These are phyloP conservation scores for Sarotherodon lohbergeri DNA, from an alignment of 2,113 vertebrate genomes.

Conservation along the genomic window DNA sequence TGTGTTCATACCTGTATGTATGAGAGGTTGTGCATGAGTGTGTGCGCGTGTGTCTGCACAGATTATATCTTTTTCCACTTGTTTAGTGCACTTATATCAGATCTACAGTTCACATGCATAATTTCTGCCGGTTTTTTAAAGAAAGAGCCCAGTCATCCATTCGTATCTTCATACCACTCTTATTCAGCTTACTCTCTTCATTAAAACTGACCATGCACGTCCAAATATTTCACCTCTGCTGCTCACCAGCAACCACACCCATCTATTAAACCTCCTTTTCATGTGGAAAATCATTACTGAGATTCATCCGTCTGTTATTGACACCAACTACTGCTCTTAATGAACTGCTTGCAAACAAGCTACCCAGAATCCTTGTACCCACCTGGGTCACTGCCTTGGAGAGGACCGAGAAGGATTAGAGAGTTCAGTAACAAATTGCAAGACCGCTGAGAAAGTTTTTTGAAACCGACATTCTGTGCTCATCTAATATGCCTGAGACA, in stretches of 20 bases:
- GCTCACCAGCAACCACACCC: not conserved
- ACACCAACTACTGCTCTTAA: constrained; percentile 20
- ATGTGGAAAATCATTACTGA: constrained; percentile 16
- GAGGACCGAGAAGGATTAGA: constrained; percentile 37
- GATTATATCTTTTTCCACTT: constrained; percentile 56
- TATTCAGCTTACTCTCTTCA: not conserved
- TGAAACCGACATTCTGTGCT: constrained; percentile 9
- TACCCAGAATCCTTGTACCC: not conserved
- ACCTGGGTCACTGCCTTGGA: constrained; percentile 46
- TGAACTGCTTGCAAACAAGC: constrained; percentile 10
- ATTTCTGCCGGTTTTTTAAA: constrained; percentile 30
- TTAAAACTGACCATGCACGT: constrained; percentile 7
- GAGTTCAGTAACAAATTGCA: not conserved
- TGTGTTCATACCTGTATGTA: constrained; percentile 29
- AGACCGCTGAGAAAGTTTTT: constrained; percentile 5
- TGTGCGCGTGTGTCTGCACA: constrained; percentile 29
- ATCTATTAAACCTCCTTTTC: not conserved
- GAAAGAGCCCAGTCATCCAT: constrained; percentile 9
- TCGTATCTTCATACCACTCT: constrained; percentile 2
- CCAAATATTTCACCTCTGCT: not conserved
- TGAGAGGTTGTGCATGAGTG: constrained; percentile 33
- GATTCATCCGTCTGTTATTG: not conserved
- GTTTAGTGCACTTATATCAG: constrained; percentile 68
- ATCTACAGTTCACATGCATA: constrained; percentile 60
- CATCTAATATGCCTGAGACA: constrained; percentile 5